Evolutionary conservation across 1,140 invertebrate genomes (phyloP).

Genomic region (Papilio polytes): DNA sequence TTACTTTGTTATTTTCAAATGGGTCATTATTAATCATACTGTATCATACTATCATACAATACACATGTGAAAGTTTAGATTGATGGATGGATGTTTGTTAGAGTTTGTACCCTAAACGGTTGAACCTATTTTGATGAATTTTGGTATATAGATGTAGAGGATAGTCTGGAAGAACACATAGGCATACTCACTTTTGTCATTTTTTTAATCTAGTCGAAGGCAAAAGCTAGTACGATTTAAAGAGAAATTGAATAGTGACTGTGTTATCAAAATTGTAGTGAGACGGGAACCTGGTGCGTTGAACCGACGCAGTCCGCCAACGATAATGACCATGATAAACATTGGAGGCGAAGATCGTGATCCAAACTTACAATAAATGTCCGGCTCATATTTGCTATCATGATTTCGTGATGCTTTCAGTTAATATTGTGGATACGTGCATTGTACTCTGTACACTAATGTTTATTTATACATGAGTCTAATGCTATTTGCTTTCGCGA

Average conservation of each 20-base stretch:
- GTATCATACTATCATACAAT: no score
- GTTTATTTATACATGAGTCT: not conserved
- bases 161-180: no score
- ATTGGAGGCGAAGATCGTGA: conserved; percentile 66
- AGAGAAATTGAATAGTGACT: conserved; percentile 34
- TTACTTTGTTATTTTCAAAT: no score
- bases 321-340: conserved; percentile 67
- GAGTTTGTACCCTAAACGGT: no score
- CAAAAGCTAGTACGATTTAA: not conserved
- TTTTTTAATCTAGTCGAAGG: no score
- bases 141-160: no score
- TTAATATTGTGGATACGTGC: conserved; percentile 44
- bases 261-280: conserved; percentile 47
- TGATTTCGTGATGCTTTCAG: conserved; percentile 63
- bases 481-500: conserved; percentile 26
- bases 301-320: conserved; percentile 61
- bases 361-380: conserved; percentile 73
- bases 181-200: no score
- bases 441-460: conserved; percentile 11
- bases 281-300: conserved; percentile 60
- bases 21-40: no score
- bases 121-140: no score
- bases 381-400: conserved; percentile 68
- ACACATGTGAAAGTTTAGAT: no score
- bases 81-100: no score